These are phyloP conservation scores for Scophthalmus maximus DNA, from an alignment of 2,113 vertebrate genomes.

Conservation along the genomic window DNA sequence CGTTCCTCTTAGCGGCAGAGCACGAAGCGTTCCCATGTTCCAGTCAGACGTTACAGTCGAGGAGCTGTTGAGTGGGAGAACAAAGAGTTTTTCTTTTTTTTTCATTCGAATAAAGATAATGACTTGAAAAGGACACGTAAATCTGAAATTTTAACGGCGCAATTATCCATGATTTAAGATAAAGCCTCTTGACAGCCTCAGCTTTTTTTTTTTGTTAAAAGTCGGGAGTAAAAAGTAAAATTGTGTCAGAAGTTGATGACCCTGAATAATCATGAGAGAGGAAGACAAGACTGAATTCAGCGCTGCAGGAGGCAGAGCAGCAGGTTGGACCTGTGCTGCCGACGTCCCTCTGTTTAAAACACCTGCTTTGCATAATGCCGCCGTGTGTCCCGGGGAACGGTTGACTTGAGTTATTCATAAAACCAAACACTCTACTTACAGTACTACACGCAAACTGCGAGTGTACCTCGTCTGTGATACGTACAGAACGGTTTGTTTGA, in stretches of 20 bases:
- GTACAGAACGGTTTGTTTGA: no score
- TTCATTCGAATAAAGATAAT: not conserved
- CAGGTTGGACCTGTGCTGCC: not conserved
- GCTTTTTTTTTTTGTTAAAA: not conserved
- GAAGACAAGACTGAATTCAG: no score
- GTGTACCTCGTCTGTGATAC: no score
- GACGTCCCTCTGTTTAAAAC: not conserved
- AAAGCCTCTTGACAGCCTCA: no score
- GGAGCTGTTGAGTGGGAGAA: conserved; percentile 7
- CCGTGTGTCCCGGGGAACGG: no score
- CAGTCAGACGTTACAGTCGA: not conserved
- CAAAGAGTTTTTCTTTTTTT: not conserved
- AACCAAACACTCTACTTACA: no score
- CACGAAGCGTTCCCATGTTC: conserved; percentile 6
- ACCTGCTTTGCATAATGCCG: not conserved
- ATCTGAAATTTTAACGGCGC: not conserved
- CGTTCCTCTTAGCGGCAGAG: conserved; percentile 32
- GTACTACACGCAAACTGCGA: no score
- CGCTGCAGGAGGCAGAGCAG: not conserved
- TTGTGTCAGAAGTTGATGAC: no score
- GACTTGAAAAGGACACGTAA: not conserved
- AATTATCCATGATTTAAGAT: no score
- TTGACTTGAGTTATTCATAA: no score
- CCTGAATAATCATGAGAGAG: not conserved
- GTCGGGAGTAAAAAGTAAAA: not conserved